These are phyloP conservation scores for Ceratina australensis DNA, from an alignment of 1,140 invertebrate species.

Conservation along the genomic window DNA sequence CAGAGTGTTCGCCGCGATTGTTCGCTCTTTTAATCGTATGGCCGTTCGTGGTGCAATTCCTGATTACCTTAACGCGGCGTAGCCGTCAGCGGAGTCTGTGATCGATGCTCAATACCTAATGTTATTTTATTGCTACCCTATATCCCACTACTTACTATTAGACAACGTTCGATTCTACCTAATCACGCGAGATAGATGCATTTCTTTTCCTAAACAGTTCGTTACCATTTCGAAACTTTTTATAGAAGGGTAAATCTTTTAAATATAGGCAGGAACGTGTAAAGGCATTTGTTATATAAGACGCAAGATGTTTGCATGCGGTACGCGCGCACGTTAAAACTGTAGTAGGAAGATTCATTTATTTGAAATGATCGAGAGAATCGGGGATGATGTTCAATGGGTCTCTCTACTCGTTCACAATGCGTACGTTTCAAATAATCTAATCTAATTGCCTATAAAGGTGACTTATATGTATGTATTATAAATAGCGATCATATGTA, in stretches of 20 bases:
- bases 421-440: constrained; percentile 11
- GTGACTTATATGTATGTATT: constrained; percentile 39
- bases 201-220: too few relatives aligned
- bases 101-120: constrained; percentile 55
- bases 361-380: constrained; percentile 12
- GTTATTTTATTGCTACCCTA: constrained; percentile 46
- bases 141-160: constrained; percentile 36
- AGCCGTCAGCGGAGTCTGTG: constrained; percentile 74
- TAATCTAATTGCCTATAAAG: constrained; percentile 20
- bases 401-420: constrained; percentile 29
- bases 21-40: constrained; percentile 81
- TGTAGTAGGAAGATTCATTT: constrained; percentile 19
- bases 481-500: constrained; percentile 37
- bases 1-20: constrained; percentile 80
- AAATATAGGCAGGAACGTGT: neutral
- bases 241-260: too few relatives aligned
- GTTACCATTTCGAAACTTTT: too few relatives aligned
- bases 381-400: neutral
- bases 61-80: constrained; percentile 71
- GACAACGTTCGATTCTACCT: constrained; percentile 49
- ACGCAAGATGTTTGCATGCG: neutral
- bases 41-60: constrained; percentile 81
- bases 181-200: too few relatives aligned
- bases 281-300: constrained; percentile 11
- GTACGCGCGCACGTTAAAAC: neutral